Base-by-base conservation (phyloP, 2,888 invertebrate genomes). In the Mesorhabditis sp. region DNA sequence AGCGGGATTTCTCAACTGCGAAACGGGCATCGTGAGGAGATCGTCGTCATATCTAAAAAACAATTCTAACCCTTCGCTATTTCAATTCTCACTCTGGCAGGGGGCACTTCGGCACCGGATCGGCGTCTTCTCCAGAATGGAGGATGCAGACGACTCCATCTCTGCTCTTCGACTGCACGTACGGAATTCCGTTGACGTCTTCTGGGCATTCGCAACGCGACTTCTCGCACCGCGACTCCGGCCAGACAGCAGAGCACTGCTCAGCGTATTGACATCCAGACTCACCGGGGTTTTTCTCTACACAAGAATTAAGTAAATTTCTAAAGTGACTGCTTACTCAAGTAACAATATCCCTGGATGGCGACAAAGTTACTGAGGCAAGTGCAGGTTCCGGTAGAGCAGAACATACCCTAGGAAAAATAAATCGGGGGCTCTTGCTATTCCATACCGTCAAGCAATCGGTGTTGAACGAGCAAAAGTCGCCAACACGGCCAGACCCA, bases 311-410 rank as follows among this genome's bases (percentile, higher is more conserved):
- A 65, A 13, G 5, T 50, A 28, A 45, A 7, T n/a, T 44, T 66
- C 5, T 13, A 2, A 7, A 45, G 28, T 45, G 7, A 15, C n/a
- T 45, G 77, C 73, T 66, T 50, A 79, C 79, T 84, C 69, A 84
- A 69, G 65, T 84, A 84, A 66, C 84, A 84, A 71, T 84, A 84
- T 45, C 84, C 84, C 74, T 83, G 84, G 66, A 84, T 84, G 72
- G 84, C 82, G 66, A 85, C 85, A 68, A 82, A 85, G 74, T 85
- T 85, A 67, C 79, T 79, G 62, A 85, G 74, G 64, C 85, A 85
- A 7, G 82, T 83, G 67, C 85, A 85, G 0, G 82, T 79, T 43
- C 85, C 85, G 3, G 82, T 80, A 43, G 82, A 84, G 71, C 85
- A 85, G 80, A 83, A 85, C 85, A 86, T 85, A 69, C 84, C 85